Evolutionary conservation across 2,888 invertebrate species (phyloP), one percentile per base, ranked within the genome.

Genomic region (Salpingus planirostris): DNA sequence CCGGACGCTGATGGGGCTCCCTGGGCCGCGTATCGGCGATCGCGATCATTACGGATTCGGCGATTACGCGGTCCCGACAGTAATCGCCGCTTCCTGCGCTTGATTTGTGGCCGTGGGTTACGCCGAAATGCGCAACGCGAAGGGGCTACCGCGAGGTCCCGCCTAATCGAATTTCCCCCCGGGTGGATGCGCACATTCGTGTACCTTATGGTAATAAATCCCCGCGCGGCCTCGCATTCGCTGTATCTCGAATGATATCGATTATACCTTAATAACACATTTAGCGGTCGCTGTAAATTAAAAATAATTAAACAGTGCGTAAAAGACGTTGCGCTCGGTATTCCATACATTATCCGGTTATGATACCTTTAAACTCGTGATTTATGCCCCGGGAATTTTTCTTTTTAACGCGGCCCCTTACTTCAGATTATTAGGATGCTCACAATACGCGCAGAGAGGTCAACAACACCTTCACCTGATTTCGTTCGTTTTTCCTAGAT

Each of bases 231-330:
- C 23, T 30, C 31, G 31, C 30, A 36, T 36, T 28, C 27, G 11
- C n/a, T 18, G 47, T 51, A 57, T 57, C 56, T 50, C 38, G 43
- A 52, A 49, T 54, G 54, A 55, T 57, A 58, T 58, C 58, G 56
- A 58, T 55, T 55, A 54, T 52, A 52, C 49, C 38, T 54, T 59
- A 59, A 59, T 59, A 57, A 57, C 49, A 59, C 54, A 57, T 55
- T 52, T 47, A 53, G 52, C 49, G 41, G 44, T 39, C 46, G 53
- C 44, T 47, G 53, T 59, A 59, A 59, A 59, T 59, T 59, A 59
- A 59, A 59, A 59, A 59, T 57, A 57, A 59, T 57, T 59, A 56
- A 57, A 55, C 54, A 53, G 52, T 51, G 44, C 40, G 46, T 46
- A n/a, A n/a, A n/a, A n/a, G n/a, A n/a, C n/a, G n/a, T n/a, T n/a